Conservation (phyloP, 2,797 vertebrate genomes). For the Fratercula arctica region DNA sequence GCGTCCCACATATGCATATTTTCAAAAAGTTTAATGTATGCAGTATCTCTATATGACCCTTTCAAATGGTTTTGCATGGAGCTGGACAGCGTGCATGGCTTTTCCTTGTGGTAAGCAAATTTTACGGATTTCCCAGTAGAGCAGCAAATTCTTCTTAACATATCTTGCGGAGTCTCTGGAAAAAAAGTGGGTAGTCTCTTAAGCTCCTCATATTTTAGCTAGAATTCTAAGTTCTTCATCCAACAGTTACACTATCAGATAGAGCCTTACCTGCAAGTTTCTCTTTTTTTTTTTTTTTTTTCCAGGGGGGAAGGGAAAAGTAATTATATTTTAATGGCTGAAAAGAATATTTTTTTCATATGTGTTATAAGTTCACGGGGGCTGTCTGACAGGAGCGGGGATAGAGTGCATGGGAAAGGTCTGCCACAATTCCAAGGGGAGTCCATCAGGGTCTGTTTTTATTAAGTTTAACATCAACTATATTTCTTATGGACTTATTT, state of each 20-base stretch:
- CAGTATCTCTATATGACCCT: background rate
- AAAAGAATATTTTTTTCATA: conserved; percentile 11
- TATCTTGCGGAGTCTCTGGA: conserved; percentile 7
- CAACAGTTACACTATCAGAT: background rate
- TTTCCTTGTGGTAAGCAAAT: conserved; percentile 13
- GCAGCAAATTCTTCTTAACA: conserved; percentile 30
- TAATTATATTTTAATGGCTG: conserved; percentile 34
- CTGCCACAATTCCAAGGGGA: conserved; percentile 54
- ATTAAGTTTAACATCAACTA: conserved; percentile 70
- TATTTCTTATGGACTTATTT: conserved; percentile 73
- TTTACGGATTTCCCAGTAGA: background rate
- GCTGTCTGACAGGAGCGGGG: conserved; percentile 15
- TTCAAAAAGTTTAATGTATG: background rate
- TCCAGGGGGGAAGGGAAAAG: background rate
- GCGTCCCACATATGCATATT: background rate
- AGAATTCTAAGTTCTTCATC: background rate
- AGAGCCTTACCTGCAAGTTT: background rate
- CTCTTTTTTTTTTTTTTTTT: background rate
- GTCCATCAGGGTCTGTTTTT: conserved; percentile 64
- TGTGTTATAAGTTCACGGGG: conserved; percentile 13
- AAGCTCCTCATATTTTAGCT: background rate
- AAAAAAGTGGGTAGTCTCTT: background rate
- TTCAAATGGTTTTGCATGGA: background rate
- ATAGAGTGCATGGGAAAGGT: conserved; percentile 41
- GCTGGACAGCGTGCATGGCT: background rate